phyloP scores from a whole-genome alignment of 92 coral and sea anemone genomes.

The Bergia sp. region DNA sequence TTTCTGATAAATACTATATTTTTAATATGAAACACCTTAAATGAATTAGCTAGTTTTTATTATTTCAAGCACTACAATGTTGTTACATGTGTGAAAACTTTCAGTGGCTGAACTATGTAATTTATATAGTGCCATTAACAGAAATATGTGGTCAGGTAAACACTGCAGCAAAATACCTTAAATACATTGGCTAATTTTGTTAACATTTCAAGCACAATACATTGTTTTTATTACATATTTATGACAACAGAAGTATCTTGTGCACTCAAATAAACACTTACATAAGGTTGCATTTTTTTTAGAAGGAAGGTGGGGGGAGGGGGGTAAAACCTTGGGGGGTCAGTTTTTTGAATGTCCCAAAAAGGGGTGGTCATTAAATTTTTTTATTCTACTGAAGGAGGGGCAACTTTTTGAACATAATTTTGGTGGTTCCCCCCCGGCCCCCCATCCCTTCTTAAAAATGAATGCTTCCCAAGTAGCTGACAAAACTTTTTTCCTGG shows the following conservation, averaged over 20 bases:
- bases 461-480: no score
- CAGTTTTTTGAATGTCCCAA: neutral
- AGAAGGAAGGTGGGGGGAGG: conserved; percentile 11
- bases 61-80: conserved; percentile 23
- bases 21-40: conserved; percentile 1
- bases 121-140: conserved; percentile 3
- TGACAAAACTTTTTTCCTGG: no score
- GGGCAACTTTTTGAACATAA: conserved; percentile 6
- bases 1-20: conserved; percentile 19
- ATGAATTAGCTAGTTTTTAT: neutral
- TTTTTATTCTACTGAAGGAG: conserved; percentile 2
- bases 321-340: conserved; percentile 16
- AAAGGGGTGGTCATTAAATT: neutral
- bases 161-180: conserved; percentile 22
- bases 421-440: neutral
- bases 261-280: neutral
- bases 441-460: neutral
- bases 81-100: conserved; percentile 25
- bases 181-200: conserved; percentile 12
- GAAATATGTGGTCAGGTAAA: conserved; percentile 7
- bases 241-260: conserved; percentile 4
- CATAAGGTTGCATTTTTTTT: conserved; percentile 11
- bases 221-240: conserved; percentile 18
- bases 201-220: conserved; percentile 18
- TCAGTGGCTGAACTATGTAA: conserved; percentile 21